A percentile compares a stretch with the other conserved stretches of the same genome.
phyloP scores from a whole-genome alignment of 1,140 invertebrate genomes.

The Augochlora pura region DNA sequence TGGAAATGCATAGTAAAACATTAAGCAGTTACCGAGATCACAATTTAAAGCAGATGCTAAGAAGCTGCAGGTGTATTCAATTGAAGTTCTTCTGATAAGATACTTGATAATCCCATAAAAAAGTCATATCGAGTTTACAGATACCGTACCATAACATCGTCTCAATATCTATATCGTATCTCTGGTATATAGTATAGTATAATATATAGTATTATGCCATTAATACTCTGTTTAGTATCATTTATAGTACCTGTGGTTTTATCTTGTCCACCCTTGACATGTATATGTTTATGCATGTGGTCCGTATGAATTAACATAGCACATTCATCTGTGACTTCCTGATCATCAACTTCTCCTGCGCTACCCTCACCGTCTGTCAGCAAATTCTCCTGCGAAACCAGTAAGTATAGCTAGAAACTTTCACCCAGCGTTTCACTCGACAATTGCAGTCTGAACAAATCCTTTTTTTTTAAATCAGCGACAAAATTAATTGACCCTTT shows the following conservation, averaged over 20 bases:
- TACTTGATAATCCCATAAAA: slow-evolving; percentile 20
- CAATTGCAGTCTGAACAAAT: background rate
- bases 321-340: slow-evolving; percentile 91
- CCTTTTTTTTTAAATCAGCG: background rate
- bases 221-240: slow-evolving; percentile 30
- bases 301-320: slow-evolving; percentile 89
- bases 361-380: slow-evolving; percentile 84
- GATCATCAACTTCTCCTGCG: slow-evolving; percentile 82
- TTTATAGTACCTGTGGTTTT: slow-evolving; percentile 71
- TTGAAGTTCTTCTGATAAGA: background rate
- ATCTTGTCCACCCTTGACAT: slow-evolving; percentile 73
- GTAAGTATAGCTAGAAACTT: slow-evolving; percentile 37
- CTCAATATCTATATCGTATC: background rate
- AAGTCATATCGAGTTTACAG: slow-evolving; percentile 13
- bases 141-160: slow-evolving; percentile 8
- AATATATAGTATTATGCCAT: background rate
- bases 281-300: slow-evolving; percentile 77
- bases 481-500: background rate
- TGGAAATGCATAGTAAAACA: slow-evolving; percentile 22
- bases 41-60: slow-evolving; percentile 33
- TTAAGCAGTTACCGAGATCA: slow-evolving; percentile 32
- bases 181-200: background rate
- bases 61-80: slow-evolving; percentile 34
- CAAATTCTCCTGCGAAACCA: slow-evolving; percentile 81
- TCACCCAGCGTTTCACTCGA: background rate